phyloP scores from a whole-genome alignment of 2,113 vertebrate genomes.

The Istiophorus platypterus region DNA sequence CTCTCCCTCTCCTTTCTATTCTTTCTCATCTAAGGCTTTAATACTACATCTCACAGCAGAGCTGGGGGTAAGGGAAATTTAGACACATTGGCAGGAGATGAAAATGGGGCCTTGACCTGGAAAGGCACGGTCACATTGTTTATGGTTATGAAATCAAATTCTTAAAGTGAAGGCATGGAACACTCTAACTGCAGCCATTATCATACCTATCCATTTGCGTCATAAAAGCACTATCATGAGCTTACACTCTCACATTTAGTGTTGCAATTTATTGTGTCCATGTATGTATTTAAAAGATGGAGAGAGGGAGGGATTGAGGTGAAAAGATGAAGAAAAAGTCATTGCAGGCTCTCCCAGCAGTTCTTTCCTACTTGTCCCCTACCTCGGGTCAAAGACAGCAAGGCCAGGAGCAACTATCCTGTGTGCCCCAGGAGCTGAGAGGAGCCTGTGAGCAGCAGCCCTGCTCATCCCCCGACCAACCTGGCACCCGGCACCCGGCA shows the following conservation, averaged over 20 bases:
- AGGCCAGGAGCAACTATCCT: conserved; percentile 81
- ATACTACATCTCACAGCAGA: conserved; percentile 49
- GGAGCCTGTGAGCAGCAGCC: conserved; percentile 55
- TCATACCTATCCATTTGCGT: conserved; percentile 29
- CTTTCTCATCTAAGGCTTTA: conserved; percentile 65
- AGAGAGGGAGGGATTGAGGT: background rate
- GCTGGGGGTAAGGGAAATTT: conserved; percentile 51
- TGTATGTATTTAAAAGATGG: conserved; percentile 14
- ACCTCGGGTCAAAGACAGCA: conserved; percentile 74
- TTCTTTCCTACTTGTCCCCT: conserved; percentile 37
- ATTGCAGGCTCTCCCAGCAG: conserved; percentile 14
- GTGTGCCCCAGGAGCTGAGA: conserved; percentile 79
- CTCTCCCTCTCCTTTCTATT: conserved; percentile 51
- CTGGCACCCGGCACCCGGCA: conserved; percentile 39
- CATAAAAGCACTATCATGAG: conserved; percentile 7
- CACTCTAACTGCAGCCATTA: conserved; percentile 36
- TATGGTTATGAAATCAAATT: conserved; percentile 51
- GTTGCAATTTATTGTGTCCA: background rate
- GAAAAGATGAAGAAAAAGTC: conserved; percentile 37
- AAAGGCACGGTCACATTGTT: conserved; percentile 55
- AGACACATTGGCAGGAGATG: conserved; percentile 52
- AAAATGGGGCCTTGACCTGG: conserved; percentile 59
- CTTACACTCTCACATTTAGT: background rate
- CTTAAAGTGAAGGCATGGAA: conserved; percentile 30
- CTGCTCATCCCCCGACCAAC: conserved; percentile 42